Conservation (phyloP, 2,888 invertebrate species). For the Heteropelma amictum region DNA sequence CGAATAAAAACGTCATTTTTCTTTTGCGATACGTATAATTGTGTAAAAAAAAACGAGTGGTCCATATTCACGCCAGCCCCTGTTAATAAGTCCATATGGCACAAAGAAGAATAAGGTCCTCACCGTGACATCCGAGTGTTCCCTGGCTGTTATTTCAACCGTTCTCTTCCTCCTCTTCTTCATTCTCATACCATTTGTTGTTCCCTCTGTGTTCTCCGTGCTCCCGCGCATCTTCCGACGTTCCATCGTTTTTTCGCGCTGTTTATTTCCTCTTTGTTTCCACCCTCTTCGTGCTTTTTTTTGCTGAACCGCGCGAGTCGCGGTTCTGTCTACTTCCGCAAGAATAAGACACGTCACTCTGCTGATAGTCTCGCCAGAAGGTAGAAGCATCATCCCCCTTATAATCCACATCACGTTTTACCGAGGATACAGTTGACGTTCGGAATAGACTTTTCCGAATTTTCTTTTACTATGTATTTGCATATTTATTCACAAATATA, state of each 20-base stretch:
- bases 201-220: too few relatives aligned
- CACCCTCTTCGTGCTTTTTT: constrained; percentile 15
- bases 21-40: background rate
- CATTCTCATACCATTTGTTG: constrained; percentile 11
- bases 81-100: background rate
- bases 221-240: background rate
- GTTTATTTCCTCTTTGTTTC: constrained; percentile 29
- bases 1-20: background rate
- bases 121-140: constrained; percentile 4
- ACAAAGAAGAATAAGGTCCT: constrained; percentile 13
- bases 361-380: constrained; percentile 10
- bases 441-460: constrained; percentile 7
- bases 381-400: background rate
- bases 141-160: constrained; percentile 17
- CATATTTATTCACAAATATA: background rate
- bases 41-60: background rate
- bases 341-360: constrained; percentile 48
- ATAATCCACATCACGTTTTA: background rate
- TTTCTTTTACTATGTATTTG: background rate
- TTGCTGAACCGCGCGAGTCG: background rate
- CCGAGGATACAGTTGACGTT: background rate
- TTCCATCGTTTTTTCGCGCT: background rate
- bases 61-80: background rate
- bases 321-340: constrained; percentile 20
- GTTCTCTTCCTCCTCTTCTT: constrained; percentile 12